Percentiles rank a stretch among this genome's conserved stretches.
These are phyloP conservation scores for Onchidella celtica DNA, from an alignment of 2,888 invertebrate genomes.

Conservation along the genomic window DNA sequence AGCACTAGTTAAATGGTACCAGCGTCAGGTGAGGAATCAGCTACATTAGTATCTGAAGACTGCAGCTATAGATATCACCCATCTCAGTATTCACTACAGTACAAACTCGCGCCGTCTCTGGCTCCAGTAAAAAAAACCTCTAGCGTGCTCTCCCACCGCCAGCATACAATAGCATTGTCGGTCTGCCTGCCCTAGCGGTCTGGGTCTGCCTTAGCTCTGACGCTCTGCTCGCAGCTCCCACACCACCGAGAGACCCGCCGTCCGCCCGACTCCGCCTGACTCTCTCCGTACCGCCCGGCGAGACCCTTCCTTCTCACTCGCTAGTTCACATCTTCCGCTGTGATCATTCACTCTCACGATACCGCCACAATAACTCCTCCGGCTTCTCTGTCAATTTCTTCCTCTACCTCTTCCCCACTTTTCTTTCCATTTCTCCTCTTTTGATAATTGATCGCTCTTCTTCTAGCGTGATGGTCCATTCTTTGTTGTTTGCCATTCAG, in stretches of 20 bases:
- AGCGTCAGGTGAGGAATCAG: too few species aligned
- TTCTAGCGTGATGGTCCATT: too few species aligned
- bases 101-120: neutral
- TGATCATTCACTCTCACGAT: constrained; percentile 12
- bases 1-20: too few species aligned
- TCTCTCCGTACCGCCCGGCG: neutral
- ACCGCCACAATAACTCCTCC: neutral
- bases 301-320: constrained; percentile 23
- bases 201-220: neutral
- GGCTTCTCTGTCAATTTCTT: neutral
- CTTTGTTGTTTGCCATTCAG: too few species aligned
- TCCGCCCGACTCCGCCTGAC: neutral
- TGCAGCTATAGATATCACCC: too few species aligned
- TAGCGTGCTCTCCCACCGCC: too few species aligned
- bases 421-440: neutral
- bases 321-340: constrained; percentile 18
- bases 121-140: neutral
- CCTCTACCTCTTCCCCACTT: too few species aligned
- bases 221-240: neutral
- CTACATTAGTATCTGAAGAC: too few species aligned
- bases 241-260: constrained; percentile 16
- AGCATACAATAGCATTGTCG: too few species aligned
- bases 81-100: too few species aligned
- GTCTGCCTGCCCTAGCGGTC: neutral
- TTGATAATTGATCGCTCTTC: too few species aligned